Evolutionary conservation across 2,113 vertebrate species (phyloP).

Genomic region (Sapajus apella): DNA sequence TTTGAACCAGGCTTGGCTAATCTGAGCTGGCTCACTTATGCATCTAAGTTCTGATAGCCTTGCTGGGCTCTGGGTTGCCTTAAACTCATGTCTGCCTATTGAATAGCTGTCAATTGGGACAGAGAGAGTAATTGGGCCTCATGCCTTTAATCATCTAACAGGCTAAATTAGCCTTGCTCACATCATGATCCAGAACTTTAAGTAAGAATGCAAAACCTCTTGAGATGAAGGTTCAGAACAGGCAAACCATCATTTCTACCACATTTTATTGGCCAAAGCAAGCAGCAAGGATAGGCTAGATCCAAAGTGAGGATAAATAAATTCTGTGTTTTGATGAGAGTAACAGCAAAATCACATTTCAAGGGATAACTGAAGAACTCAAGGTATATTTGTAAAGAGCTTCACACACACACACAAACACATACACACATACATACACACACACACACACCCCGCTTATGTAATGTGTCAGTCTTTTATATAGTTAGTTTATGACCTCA

Average conservation of each 20-base stretch:
- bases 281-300: not conserved
- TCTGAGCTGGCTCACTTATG: not conserved
- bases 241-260: not conserved
- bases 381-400: not conserved
- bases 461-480: not conserved
- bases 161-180: not conserved
- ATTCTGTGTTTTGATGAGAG: not conserved
- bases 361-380: not conserved
- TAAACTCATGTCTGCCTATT: not conserved
- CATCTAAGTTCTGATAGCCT: not conserved
- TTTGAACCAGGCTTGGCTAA: not conserved
- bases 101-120: not conserved
- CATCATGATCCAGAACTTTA: not conserved
- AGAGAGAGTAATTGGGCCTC: not conserved
- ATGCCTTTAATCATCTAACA: not conserved
- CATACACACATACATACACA: not conserved
- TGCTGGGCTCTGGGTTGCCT: not conserved
- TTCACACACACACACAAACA: not conserved
- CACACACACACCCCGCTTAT: not conserved
- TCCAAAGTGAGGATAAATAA: not conserved
- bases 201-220: not conserved
- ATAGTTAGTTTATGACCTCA: not conserved
- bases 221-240: not conserved
- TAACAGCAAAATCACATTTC: not conserved
- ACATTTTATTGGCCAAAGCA: not conserved